Evolutionary conservation across 2,888 invertebrate genomes (phyloP).

Genomic region (Oscheius sp.): DNA sequence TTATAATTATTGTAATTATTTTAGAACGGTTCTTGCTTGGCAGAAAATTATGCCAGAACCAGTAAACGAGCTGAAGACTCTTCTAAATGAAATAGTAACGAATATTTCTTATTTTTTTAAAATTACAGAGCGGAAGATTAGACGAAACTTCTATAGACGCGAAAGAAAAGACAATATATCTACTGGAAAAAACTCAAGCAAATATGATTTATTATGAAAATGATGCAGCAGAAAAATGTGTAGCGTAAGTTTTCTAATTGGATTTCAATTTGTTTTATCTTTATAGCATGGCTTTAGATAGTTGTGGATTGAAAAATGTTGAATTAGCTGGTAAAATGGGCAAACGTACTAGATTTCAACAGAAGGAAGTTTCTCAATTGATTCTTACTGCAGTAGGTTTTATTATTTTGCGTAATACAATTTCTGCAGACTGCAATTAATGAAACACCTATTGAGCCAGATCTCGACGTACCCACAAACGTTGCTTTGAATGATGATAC

Average conservation of each 20-base stretch:
- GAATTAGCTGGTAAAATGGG: constrained; percentile 81
- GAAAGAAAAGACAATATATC: constrained; percentile 27
- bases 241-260: constrained; percentile 37
- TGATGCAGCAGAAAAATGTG: constrained; percentile 21
- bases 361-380: constrained; percentile 85
- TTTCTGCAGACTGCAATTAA: neutral
- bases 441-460: constrained; percentile 44
- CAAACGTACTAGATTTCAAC: constrained; percentile 89
- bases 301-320: constrained; percentile 41
- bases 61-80: constrained; percentile 36
- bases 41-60: constrained; percentile 41
- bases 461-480: constrained; percentile 74
- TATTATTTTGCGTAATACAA: neutral
- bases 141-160: neutral
- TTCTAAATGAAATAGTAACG: constrained; percentile 35
- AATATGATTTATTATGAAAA: constrained; percentile 42
- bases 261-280: neutral
- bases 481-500: constrained; percentile 87
- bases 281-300: constrained; percentile 37
- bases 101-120: no score
- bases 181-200: constrained; percentile 37
- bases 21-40: constrained; percentile 41
- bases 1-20: neutral
- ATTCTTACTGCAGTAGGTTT: constrained; percentile 47
- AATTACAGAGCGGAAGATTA: neutral